These are phyloP conservation scores for Leptinotarsa defecta DNA, from an alignment of 1,140 invertebrate genomes.

Conservation along the genomic window DNA sequence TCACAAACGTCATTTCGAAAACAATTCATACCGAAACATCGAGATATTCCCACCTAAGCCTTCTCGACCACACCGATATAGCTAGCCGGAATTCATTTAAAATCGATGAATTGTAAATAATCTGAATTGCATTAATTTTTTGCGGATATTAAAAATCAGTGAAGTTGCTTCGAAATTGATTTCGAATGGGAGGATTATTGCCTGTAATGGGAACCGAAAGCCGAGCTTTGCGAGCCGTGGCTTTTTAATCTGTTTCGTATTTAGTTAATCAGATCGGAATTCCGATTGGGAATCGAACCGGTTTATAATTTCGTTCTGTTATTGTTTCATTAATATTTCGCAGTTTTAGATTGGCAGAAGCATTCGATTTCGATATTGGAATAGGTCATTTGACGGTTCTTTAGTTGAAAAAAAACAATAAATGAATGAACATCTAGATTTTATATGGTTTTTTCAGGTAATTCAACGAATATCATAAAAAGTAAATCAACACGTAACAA, in stretches of 20 bases:
- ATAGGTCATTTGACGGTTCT: no score
- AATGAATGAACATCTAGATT: no score
- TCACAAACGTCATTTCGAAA: not conserved
- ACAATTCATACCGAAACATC: not conserved
- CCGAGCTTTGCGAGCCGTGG: conserved; percentile 37
- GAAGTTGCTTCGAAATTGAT: conserved; percentile 41
- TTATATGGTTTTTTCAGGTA: no score
- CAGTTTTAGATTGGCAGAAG: not conserved
- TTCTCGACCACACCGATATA: not conserved
- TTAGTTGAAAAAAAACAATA: no score
- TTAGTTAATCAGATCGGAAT: conserved; percentile 36
- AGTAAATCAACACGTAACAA: no score
- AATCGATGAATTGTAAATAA: conserved; percentile 40
- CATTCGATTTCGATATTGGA: not conserved
- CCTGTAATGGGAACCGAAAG: conserved; percentile 40
- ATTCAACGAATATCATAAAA: no score
- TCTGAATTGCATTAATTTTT: conserved; percentile 38
- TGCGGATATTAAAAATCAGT: conserved; percentile 41
- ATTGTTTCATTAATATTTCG: conserved; percentile 13
- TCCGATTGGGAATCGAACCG: conserved; percentile 19
- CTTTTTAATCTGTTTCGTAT: conserved; percentile 40
- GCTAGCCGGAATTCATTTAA: conserved; percentile 27
- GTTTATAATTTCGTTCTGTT: conserved; percentile 20
- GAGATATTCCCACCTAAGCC: not conserved
- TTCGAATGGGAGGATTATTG: conserved; percentile 40